Evolutionary conservation across 2,888 invertebrate species (phyloP).

Genomic region (Orthonevra nobilis): DNA sequence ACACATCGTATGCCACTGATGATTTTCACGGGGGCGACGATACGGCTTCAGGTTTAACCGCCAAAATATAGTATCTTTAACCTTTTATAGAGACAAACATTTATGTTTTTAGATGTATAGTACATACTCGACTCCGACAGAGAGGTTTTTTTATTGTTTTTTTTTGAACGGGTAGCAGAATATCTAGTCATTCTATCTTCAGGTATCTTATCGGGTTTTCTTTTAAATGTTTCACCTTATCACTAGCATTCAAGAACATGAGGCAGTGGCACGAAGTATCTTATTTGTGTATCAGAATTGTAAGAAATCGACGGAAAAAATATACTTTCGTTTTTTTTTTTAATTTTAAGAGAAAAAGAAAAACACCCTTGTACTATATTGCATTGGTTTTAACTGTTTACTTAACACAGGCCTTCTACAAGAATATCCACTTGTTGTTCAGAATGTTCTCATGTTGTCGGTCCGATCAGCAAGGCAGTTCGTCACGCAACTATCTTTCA

Average conservation of each 20-base stretch:
- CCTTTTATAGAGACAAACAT: too few relatives aligned
- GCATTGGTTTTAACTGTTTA: conserved; percentile 6
- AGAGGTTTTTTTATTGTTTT: too few relatives aligned
- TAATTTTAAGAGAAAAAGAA: not conserved
- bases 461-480: conserved; percentile 5
- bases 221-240: conserved; percentile 24
- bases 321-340: not conserved
- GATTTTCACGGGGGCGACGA: too few relatives aligned
- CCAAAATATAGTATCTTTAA: too few relatives aligned
- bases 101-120: too few relatives aligned
- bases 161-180: conserved; percentile 1
- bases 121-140: too few relatives aligned
- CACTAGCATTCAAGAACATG: conserved; percentile 29
- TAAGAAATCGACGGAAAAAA: not conserved
- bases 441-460: not conserved
- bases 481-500: not conserved
- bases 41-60: too few relatives aligned
- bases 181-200: conserved; percentile 21
- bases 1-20: too few relatives aligned
- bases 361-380: not conserved
- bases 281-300: conserved; percentile 26
- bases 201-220: conserved; percentile 33
- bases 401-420: not conserved
- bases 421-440: conserved; percentile 16
- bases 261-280: conserved; percentile 11